These are phyloP conservation scores for Pseudoatta argentina DNA, from an alignment of 1,140 invertebrate species.

Conservation along the genomic window DNA sequence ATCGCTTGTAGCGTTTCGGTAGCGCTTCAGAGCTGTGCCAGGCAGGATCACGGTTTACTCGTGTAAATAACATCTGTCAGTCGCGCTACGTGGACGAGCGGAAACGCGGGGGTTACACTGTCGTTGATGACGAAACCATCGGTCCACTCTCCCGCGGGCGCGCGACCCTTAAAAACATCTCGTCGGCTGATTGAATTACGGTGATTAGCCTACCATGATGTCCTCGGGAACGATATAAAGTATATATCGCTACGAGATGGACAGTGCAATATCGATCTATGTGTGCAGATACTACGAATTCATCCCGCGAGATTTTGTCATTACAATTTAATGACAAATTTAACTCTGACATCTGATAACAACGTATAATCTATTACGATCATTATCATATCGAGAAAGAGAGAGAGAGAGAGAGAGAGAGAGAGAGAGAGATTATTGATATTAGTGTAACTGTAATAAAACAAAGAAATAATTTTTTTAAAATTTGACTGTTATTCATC, in stretches of 20 bases:
- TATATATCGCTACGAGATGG: not conserved
- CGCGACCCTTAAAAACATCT: conserved; percentile 54
- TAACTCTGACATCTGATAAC: no score
- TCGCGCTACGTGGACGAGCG: conserved; percentile 73
- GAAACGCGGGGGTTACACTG: not conserved
- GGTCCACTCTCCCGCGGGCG: not conserved
- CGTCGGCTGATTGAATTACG: conserved; percentile 51
- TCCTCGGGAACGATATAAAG: conserved; percentile 21
- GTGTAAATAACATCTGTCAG: conserved; percentile 85
- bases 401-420: no score
- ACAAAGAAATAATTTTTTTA: not conserved
- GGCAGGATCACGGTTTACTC: conserved; percentile 67
- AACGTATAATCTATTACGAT: not conserved
- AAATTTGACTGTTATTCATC: not conserved
- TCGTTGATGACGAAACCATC: conserved; percentile 32
- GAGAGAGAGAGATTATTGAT: not conserved
- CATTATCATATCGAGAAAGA: not conserved
- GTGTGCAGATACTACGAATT: not conserved
- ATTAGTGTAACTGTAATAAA: not conserved
- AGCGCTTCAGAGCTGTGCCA: conserved; percentile 50
- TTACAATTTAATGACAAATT: not conserved
- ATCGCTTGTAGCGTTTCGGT: conserved; percentile 46
- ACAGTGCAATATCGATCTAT: not conserved
- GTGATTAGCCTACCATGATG: conserved; percentile 26
- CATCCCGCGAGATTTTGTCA: not conserved